phyloP scores from a whole-genome alignment of 1,140 invertebrate genomes.

The Elysia chlorotica region DNA sequence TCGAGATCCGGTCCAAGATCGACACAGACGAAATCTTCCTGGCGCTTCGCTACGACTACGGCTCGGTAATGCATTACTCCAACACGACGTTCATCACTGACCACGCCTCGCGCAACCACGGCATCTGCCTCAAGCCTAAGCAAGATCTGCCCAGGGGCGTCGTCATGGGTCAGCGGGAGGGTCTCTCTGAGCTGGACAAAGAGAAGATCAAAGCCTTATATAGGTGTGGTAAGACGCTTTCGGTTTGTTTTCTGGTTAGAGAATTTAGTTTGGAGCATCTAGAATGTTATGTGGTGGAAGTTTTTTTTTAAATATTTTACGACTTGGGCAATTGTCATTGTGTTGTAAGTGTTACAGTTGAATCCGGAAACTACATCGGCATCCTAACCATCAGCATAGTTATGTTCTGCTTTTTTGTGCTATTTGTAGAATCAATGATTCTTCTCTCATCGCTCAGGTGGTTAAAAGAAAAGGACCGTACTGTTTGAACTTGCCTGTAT shows the following conservation, averaged over 20 bases:
- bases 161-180: slow-evolving; percentile 51
- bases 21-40: slow-evolving; percentile 37
- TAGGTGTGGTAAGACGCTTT: slow-evolving; percentile 21
- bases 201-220: slow-evolving; percentile 53
- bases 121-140: too few species aligned
- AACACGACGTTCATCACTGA: slow-evolving; percentile 62
- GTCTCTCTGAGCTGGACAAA: slow-evolving; percentile 49
- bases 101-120: too few species aligned
- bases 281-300: background rate
- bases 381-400: background rate
- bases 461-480: too few species aligned
- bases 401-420: background rate
- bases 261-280: background rate
- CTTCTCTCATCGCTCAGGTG: too few species aligned
- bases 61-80: slow-evolving; percentile 65
- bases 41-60: slow-evolving; percentile 58
- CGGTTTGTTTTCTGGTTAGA: background rate
- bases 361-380: background rate
- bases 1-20: slow-evolving; percentile 31
- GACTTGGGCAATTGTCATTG: background rate
- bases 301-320: background rate
- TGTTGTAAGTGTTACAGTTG: background rate
- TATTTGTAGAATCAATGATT: too few species aligned
- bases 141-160: slow-evolving; percentile 27
- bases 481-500: too few species aligned